phyloP scores from a whole-genome alignment of 1,140 invertebrate species.

The Drosophila burlai region DNA sequence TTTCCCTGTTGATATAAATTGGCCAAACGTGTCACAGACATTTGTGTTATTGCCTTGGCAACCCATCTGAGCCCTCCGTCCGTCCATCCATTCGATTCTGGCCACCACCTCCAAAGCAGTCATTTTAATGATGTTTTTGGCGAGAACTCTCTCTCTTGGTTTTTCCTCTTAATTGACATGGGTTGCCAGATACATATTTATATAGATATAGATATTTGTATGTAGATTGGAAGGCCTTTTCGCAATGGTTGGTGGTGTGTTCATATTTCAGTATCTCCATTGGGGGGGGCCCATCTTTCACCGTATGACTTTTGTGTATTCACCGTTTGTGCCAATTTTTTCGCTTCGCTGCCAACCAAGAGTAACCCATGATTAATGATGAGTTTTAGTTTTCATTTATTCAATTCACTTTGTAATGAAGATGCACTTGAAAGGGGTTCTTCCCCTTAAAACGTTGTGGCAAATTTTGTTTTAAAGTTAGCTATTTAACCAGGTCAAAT shows the following conservation, averaged over 20 bases:
- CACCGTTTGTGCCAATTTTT: conserved; percentile 29
- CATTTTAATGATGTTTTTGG: conserved; percentile 66
- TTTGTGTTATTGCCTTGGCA: conserved; percentile 60
- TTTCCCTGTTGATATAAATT: conserved; percentile 54
- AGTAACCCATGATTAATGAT: conserved; percentile 48
- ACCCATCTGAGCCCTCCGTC: conserved; percentile 13
- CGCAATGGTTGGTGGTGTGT: not conserved
- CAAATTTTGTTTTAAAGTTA: not conserved
- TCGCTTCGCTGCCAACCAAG: conserved; percentile 17
- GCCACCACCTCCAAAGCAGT: conserved; percentile 18
- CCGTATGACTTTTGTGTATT: conserved; percentile 11
- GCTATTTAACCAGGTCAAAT: not conserved
- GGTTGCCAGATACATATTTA: conserved; percentile 20
- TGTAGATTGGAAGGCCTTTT: not conserved
- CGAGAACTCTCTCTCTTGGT: conserved; percentile 46
- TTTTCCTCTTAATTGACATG: conserved; percentile 54
- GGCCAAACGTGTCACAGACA: conserved; percentile 65
- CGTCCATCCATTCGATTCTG: not conserved
- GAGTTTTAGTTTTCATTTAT: conserved; percentile 14
- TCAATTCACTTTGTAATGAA: not conserved
- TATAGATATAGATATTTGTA: not conserved
- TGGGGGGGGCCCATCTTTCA: not conserved
- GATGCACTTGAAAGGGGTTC: too few relatives aligned
- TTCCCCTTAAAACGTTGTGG: too few relatives aligned
- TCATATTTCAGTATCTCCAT: conserved; percentile 8